Conservation (phyloP, 2,797 vertebrate genomes). For the Heterohyrax brucei region DNA sequence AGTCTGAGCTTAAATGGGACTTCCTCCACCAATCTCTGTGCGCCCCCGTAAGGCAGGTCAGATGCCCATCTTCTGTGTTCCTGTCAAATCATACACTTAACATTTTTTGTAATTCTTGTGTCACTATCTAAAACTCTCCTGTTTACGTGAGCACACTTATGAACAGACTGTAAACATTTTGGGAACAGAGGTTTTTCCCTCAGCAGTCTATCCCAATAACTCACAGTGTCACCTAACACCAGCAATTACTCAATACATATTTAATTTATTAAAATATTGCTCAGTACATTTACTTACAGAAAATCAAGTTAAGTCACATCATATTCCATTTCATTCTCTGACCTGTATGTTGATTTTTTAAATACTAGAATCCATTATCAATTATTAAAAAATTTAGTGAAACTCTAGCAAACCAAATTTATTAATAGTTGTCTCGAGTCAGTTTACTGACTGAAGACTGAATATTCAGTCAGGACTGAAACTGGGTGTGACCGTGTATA, state of each 20-base stretch:
- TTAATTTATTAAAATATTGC: background rate
- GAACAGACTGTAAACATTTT: background rate
- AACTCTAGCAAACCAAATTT: background rate
- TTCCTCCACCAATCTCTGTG: background rate
- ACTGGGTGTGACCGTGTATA: background rate
- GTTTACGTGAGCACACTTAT: background rate
- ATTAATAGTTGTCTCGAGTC: slow-evolving; percentile 31
- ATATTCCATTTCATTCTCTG: background rate
- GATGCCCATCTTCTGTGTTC: background rate
- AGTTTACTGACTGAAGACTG: background rate
- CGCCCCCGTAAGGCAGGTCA: background rate
- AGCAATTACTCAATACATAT: background rate
- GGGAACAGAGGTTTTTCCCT: background rate
- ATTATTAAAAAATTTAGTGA: slow-evolving; percentile 11
- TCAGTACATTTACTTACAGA: background rate
- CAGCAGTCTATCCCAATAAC: accelerated
- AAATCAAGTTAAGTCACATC: background rate
- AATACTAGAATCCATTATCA: background rate
- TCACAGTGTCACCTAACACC: background rate
- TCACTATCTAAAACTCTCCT: too few species aligned
- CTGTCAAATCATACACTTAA: background rate
- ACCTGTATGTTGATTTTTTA: background rate
- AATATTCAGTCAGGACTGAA: background rate
- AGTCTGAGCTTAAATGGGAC: background rate
- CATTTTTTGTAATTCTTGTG: accelerated